These are phyloP conservation scores for Oreochromis tanganicae DNA, from an alignment of 2,113 vertebrate species.

Conservation along the genomic window DNA sequence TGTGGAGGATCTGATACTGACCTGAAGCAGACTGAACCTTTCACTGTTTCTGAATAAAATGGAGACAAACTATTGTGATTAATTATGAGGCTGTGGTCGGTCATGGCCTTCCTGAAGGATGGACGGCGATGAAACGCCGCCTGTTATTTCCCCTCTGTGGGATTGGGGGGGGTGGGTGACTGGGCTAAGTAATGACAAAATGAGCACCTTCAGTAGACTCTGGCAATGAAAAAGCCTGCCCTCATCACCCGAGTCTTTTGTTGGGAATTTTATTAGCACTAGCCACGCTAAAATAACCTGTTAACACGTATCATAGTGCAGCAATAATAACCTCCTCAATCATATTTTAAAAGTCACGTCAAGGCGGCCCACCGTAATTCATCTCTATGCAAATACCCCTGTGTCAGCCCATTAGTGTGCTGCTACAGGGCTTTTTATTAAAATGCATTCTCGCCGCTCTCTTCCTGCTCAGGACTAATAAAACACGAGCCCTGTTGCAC, in stretches of 20 bases:
- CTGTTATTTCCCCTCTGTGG: background rate
- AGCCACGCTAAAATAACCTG: constrained; percentile 75
- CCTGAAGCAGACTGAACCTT: background rate
- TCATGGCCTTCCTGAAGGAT: constrained; percentile 36
- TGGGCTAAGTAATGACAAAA: constrained; percentile 68
- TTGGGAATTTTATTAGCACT: constrained; percentile 75
- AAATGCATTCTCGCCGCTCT: constrained; percentile 79
- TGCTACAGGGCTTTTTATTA: constrained; percentile 83
- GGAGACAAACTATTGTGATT: constrained; percentile 20
- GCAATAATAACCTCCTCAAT: constrained; percentile 90
- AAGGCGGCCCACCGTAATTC: constrained; percentile 80
- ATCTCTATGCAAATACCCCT: constrained; percentile 95
- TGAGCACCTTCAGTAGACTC: constrained; percentile 65
- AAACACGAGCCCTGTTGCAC: constrained; percentile 87
- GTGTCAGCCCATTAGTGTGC: constrained; percentile 89
- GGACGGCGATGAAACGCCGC: background rate
- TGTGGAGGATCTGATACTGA: background rate
- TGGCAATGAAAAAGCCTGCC: constrained; percentile 56
- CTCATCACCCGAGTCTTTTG: constrained; percentile 65
- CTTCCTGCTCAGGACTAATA: constrained; percentile 81
- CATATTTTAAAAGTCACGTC: constrained; percentile 96
- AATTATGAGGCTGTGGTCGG: constrained; percentile 33
- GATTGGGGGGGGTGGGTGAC: background rate
- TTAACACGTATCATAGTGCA: constrained; percentile 77
- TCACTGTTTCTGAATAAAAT: background rate